Percentiles rank a stretch among this genome's conserved stretches.
Evolutionary conservation across 1,140 invertebrate genomes (phyloP).

Genomic region (Anastrepha ludens): DNA sequence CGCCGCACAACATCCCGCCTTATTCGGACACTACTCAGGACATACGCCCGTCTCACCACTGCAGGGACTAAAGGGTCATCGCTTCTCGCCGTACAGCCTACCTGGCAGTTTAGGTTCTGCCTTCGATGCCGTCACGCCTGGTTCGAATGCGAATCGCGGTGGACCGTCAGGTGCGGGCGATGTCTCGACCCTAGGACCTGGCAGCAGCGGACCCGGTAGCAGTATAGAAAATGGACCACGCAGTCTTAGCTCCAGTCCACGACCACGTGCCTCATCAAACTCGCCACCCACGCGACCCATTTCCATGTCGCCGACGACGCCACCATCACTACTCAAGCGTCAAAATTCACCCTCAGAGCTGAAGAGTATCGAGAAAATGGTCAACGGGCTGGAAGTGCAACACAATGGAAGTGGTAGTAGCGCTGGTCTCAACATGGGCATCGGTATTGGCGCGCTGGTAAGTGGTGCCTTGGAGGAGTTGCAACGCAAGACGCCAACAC

Average conservation of each 20-base stretch:
- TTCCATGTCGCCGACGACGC: conserved; percentile 76
- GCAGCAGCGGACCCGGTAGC: conserved; percentile 56
- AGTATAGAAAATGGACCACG: conserved; percentile 74
- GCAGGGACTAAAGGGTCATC: conserved; percentile 75
- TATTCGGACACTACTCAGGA: conserved; percentile 82
- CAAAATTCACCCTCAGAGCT: conserved; percentile 82
- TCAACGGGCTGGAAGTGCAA: conserved; percentile 92
- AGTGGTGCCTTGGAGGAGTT: conserved; percentile 56
- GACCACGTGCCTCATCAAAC: conserved; percentile 77
- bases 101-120: conserved; percentile 84
- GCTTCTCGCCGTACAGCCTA: conserved; percentile 90
- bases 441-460: conserved; percentile 25
- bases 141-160: conserved; percentile 74
- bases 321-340: conserved; percentile 71
- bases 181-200: conserved; percentile 57
- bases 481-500: conserved; percentile 55
- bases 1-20: conserved; percentile 86
- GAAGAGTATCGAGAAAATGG: conserved; percentile 97
- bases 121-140: conserved; percentile 89
- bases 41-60: conserved; percentile 77
- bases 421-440: neutral
- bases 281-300: conserved; percentile 76
- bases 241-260: conserved; percentile 82
- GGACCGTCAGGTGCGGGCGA: conserved; percentile 60
- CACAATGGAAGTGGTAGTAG: conserved; percentile 64